These are phyloP conservation scores for Phoenoteleia sp. DNA, from an alignment of 2,888 invertebrate genomes.

Conservation along the genomic window DNA sequence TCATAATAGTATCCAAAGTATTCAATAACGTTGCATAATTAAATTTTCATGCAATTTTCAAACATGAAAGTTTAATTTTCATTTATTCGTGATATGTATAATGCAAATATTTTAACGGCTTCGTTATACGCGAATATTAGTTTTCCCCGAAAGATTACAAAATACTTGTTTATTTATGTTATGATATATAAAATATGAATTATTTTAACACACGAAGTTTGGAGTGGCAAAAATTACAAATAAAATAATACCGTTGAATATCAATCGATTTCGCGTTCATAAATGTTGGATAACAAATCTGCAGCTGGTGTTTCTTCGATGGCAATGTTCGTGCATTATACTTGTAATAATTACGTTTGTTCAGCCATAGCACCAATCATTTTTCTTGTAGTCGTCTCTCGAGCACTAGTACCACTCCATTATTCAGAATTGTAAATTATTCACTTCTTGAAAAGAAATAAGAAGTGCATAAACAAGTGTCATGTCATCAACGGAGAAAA, in stretches of 20 bases:
- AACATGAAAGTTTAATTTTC: too few species aligned
- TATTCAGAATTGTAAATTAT: constrained; percentile 43
- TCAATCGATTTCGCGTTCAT: not conserved
- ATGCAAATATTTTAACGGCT: too few species aligned
- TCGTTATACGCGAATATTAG: too few species aligned
- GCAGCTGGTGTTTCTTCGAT: not conserved
- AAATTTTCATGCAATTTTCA: not conserved
- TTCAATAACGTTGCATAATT: not conserved
- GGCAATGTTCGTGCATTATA: not conserved
- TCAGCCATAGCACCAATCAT: constrained; percentile 5
- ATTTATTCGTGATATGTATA: too few species aligned
- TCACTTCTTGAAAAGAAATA: constrained; percentile 13
- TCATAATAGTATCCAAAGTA: too few species aligned
- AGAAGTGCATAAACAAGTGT: not conserved
- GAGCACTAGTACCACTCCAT: constrained; percentile 22
- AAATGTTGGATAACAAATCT: not conserved
- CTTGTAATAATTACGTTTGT: constrained; percentile 26
- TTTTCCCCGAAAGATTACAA: too few species aligned
- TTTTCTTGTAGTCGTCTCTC: constrained; percentile 15
- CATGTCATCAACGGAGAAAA: constrained; percentile 5
- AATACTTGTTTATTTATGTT: too few species aligned
- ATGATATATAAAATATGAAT: too few species aligned
- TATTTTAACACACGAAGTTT: too few species aligned
- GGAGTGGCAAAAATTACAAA: too few species aligned
- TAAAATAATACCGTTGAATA: constrained; percentile 8